phyloP scores from a whole-genome alignment of 2,888 invertebrate species.

The Fragum whitleyi region DNA sequence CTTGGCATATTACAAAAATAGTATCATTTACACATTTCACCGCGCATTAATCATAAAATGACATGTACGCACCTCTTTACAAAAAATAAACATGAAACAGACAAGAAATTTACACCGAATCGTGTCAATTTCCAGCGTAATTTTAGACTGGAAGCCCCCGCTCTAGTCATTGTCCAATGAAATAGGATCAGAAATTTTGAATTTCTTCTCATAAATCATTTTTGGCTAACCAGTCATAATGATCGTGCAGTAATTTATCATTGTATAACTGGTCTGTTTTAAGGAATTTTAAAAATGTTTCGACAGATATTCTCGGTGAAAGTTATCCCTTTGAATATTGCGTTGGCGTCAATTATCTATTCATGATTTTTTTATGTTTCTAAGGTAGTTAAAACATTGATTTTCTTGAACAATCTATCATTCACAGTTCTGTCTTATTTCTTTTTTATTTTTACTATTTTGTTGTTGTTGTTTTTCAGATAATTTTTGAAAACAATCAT shows the following conservation, averaged over 20 bases:
- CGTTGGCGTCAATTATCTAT: too few relatives aligned
- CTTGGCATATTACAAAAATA: conserved; percentile 16
- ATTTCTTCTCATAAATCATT: conserved; percentile 23
- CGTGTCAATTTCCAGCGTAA: conserved; percentile 18
- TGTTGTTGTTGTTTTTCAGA: too few relatives aligned
- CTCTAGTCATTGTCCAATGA: conserved; percentile 9
- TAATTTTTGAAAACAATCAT: too few relatives aligned
- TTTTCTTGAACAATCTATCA: too few relatives aligned
- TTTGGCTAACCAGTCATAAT: conserved; percentile 16
- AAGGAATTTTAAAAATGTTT: background rate
- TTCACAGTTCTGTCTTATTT: too few relatives aligned
- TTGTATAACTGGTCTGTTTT: conserved; percentile 1
- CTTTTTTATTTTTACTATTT: too few relatives aligned
- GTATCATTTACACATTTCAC: conserved; percentile 24
- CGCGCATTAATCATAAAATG: conserved; percentile 19
- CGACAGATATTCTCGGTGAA: background rate
- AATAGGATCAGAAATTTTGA: conserved; percentile 16
- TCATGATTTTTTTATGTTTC: too few relatives aligned
- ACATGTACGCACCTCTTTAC: conserved; percentile 19
- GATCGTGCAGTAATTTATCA: conserved; percentile 27
- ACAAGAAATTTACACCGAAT: conserved; percentile 26
- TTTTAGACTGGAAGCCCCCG: conserved; percentile 21
- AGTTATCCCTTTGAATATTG: too few relatives aligned
- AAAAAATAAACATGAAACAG: conserved; percentile 21
- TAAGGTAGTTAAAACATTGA: too few relatives aligned